Base-by-base conservation (phyloP, 2,797 vertebrate genomes). In the Phrynocephalus guinanensis region DNA sequence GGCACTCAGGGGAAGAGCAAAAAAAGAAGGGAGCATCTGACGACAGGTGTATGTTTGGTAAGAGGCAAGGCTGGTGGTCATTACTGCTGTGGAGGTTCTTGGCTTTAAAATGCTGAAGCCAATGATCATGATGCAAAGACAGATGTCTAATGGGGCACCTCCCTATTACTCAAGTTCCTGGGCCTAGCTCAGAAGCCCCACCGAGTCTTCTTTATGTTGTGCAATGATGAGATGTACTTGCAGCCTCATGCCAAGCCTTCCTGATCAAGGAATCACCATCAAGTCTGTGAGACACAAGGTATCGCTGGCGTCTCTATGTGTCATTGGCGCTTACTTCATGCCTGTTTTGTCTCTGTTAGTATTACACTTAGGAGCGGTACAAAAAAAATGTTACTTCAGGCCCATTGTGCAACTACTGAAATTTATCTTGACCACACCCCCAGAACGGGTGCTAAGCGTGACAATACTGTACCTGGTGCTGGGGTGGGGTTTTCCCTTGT, bases 221-320 rank as follows among this genome's bases (percentile, higher is more conserved):
- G 33, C 56, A 76, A 90, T 86, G 91, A 80, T 85, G 86, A 92
- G 86, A 86, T 68, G n/a, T 50, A 77, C 87, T 93, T 85, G 92
- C 79, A 91, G 80, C 81, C 73, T 89, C 38, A 6, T 30, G 9
- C 87, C 70, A 68, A 88, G 77, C 20, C 44, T 85, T 88, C 75
- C 9, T 26, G 86, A 93, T 92, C 91, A 92, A 79, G 84, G 60
- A 1, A 83, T 44, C 1, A 18, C 87, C 81, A 92, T 91, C 87
- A 73, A 88, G 52, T 70, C 86, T 77, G 88, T 90, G 67, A 86
- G 87, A 91, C 87, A 77, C 50, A 72, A 81, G 86, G 83, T 71
- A 11, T 24, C 88, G 91, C 80, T 89, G 92, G 87, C 86, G 80
- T 26, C 60, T 75, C 86, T 82, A 73, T 66, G 79, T 24, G 89